phyloP scores from a whole-genome alignment of 2,113 vertebrate species.

The Cryptoleucopteryx plumbea region DNA sequence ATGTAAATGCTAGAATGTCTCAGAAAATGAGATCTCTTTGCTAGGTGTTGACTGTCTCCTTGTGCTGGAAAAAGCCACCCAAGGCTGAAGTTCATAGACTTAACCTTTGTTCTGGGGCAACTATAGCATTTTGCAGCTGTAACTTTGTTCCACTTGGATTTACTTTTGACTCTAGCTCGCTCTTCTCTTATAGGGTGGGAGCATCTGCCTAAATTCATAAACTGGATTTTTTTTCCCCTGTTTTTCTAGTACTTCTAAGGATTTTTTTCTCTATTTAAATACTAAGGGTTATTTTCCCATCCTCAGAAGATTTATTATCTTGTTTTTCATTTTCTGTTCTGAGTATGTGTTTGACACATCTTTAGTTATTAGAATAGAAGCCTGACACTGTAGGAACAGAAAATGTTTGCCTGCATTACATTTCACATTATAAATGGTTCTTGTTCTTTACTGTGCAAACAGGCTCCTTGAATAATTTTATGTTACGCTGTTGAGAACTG shows the following conservation, averaged over 20 bases:
- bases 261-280: neutral
- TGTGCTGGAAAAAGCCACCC: neutral
- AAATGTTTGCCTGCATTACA: slow-evolving; percentile 25
- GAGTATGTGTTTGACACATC: slow-evolving; percentile 28
- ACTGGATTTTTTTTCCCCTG: neutral
- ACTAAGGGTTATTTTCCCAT: neutral
- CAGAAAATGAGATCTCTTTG: neutral
- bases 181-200: neutral
- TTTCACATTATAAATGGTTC: slow-evolving; percentile 29
- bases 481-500: neutral
- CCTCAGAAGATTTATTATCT: slow-evolving; percentile 30
- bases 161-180: neutral
- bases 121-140: neutral
- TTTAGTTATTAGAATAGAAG: slow-evolving; percentile 31
- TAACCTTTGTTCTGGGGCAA: neutral
- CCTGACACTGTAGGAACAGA: neutral
- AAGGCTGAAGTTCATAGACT: neutral
- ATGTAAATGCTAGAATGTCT: neutral
- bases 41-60: neutral
- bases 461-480: slow-evolving; percentile 43
- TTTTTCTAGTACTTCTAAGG: neutral
- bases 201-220: neutral
- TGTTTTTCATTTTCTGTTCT: slow-evolving; percentile 29
- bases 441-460: slow-evolving; percentile 16
- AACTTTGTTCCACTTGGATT: neutral